Percentiles rank a stretch among this genome's conserved stretches.
Evolutionary conservation across 2,797 vertebrate genomes (phyloP).

Genomic region (Loris lydekkerianus): DNA sequence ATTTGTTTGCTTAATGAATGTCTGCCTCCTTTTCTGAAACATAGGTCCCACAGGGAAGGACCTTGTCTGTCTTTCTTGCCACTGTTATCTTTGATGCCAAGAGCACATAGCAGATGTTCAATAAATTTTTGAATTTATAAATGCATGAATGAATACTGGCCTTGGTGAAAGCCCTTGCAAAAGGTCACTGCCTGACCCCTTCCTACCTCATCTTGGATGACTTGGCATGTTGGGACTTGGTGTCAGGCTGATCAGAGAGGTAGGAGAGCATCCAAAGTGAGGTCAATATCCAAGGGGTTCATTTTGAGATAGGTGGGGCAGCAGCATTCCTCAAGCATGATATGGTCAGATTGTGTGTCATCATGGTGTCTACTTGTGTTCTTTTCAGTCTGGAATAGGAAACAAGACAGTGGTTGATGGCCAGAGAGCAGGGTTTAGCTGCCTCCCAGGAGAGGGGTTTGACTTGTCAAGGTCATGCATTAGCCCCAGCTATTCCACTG

Average conservation of each 20-base stretch:
- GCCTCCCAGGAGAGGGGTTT: background rate
- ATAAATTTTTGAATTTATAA: constrained; percentile 35
- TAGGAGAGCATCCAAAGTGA: background rate
- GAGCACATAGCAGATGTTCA: background rate
- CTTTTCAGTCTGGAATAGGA: constrained; percentile 28
- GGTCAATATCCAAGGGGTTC: background rate
- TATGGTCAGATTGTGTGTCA: background rate
- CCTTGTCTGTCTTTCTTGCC: background rate
- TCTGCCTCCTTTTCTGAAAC: background rate
- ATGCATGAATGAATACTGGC: background rate
- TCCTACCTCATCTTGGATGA: constrained; percentile 20
- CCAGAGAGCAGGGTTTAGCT: background rate
- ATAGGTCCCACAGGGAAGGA: background rate
- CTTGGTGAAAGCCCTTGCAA: background rate
- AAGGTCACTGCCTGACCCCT: background rate
- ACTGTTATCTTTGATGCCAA: background rate
- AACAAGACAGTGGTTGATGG: background rate
- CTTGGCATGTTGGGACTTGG: background rate
- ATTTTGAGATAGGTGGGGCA: background rate
- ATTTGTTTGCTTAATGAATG: background rate
- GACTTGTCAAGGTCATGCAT: background rate
- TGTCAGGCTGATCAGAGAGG: background rate
- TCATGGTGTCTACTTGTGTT: background rate
- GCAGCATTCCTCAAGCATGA: background rate
- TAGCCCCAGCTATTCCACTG: background rate